Evolutionary conservation across 2,113 vertebrate species (phyloP).

Genomic region (Hymenochirus boettgeri): DNA sequence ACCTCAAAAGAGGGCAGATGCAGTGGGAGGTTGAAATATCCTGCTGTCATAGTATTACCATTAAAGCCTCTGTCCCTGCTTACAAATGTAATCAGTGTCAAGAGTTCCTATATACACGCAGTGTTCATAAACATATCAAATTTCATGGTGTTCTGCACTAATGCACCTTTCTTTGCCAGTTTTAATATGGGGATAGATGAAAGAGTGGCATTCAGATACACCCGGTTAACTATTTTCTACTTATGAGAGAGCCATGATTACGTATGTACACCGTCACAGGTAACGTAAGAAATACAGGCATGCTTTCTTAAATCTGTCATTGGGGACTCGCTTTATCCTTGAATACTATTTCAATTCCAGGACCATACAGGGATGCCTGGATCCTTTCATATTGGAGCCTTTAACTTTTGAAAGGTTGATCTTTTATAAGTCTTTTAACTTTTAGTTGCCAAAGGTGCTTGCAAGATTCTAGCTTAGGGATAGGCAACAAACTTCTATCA

Average conservation of each 20-base stretch:
- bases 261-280: not conserved
- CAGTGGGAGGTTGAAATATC: conserved; percentile 5
- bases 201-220: no score
- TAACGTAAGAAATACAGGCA: not conserved
- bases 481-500: no score
- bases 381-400: not conserved
- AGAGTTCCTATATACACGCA: not conserved
- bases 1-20: not conserved
- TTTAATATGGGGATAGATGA: no score
- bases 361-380: no score
- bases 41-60: no score
- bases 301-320: not conserved
- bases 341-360: not conserved
- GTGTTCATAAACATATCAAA: not conserved
- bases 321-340: not conserved
- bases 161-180: not conserved
- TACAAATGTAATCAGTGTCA: not conserved
- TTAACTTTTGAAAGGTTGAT: no score
- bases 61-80: not conserved
- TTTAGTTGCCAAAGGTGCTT: not conserved
- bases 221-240: no score
- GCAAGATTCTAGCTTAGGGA: no score
- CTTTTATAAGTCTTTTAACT: not conserved
- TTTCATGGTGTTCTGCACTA: not conserved
- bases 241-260: no score